These are phyloP conservation scores for Hedya salicella DNA, from an alignment of 2,888 invertebrate species.

Conservation along the genomic window DNA sequence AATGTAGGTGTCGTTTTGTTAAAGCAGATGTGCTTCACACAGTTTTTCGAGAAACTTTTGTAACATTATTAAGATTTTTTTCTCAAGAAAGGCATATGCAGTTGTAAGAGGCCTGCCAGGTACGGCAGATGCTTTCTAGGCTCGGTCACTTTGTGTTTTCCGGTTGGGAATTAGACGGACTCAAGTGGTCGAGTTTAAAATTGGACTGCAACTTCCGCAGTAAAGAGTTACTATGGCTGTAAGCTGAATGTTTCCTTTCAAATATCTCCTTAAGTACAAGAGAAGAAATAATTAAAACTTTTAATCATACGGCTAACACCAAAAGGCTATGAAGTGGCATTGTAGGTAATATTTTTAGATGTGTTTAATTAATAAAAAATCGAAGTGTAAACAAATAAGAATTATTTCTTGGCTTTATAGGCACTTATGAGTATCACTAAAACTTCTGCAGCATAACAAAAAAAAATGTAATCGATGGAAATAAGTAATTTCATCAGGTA, in stretches of 20 bases:
- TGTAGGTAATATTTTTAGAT: too few species aligned
- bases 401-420: too few species aligned
- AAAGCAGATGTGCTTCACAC: conserved; percentile 80
- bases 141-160: conserved; percentile 59
- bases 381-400: too few species aligned
- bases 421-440: too few species aligned
- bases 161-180: conserved; percentile 47
- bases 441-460: too few species aligned
- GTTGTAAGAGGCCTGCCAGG: conserved; percentile 68
- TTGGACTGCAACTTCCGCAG: conserved; percentile 28
- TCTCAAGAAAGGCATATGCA: conserved; percentile 75
- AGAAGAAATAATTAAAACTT: not conserved
- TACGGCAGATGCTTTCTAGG: conserved; percentile 71
- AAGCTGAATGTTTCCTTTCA: not conserved
- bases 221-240: conserved; percentile 11
- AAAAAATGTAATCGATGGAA: too few species aligned
- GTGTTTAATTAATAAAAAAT: too few species aligned
- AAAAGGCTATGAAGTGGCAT: not conserved
- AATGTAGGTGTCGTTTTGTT: conserved; percentile 40
- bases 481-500: too few species aligned
- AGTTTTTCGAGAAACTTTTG: conserved; percentile 74
- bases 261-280: not conserved
- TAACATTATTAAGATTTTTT: conserved; percentile 78
- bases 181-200: conserved; percentile 35
- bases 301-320: not conserved